These are phyloP conservation scores for Pristionchus entomophagus DNA, from an alignment of 2,888 invertebrate genomes.

Conservation along the genomic window DNA sequence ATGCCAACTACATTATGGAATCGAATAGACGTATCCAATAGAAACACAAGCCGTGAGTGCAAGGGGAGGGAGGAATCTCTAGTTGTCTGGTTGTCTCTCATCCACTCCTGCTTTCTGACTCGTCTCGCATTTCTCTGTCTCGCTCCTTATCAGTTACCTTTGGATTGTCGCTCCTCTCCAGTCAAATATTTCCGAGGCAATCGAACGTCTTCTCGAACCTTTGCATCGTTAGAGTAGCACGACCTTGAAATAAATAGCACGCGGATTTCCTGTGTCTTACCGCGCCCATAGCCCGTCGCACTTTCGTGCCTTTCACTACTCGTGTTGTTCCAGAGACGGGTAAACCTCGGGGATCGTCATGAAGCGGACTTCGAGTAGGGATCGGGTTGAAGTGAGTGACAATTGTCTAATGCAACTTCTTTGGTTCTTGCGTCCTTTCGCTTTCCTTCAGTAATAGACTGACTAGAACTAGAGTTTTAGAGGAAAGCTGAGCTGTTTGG, in stretches of 20 bases:
- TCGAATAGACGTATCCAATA: slow-evolving; percentile 34
- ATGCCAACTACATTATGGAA: slow-evolving; percentile 1
- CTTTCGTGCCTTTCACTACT: neutral
- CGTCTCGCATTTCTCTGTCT: slow-evolving; percentile 43
- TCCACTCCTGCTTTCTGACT: slow-evolving; percentile 15
- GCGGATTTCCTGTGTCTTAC: neutral
- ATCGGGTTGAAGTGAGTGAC: slow-evolving; percentile 19
- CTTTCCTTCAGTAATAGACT: too few species aligned
- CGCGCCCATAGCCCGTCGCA: neutral
- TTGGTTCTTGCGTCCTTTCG: too few species aligned
- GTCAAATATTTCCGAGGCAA: neutral
- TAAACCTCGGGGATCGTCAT: neutral
- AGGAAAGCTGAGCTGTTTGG: too few species aligned
- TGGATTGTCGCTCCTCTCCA: neutral
- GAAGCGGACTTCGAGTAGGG: slow-evolving; percentile 29
- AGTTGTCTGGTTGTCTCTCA: slow-evolving; percentile 29
- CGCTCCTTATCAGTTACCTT: slow-evolving; percentile 18
- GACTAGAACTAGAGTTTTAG: too few species aligned
- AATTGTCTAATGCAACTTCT: neutral
- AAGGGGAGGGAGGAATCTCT: slow-evolving; percentile 7
- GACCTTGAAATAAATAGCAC: slow-evolving; percentile 18
- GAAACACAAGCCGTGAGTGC: slow-evolving; percentile 13
- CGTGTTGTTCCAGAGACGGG: slow-evolving; percentile 9
- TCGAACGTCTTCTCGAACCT: neutral
- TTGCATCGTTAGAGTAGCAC: neutral